Evolutionary conservation across 2,113 vertebrate species (phyloP).

Genomic region (Rostratula benghalensis): DNA sequence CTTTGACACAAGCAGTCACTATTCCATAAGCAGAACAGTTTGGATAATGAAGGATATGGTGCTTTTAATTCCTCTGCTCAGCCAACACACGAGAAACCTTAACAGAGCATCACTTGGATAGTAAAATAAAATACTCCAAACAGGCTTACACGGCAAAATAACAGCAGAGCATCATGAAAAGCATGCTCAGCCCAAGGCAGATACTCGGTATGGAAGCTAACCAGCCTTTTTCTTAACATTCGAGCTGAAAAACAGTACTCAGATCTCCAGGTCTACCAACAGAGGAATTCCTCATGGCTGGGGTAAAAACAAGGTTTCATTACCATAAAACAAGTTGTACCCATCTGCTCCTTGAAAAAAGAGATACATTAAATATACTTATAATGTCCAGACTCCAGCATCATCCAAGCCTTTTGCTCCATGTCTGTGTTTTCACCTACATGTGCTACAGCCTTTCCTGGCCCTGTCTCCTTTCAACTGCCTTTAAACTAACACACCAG

Average conservation of each 20-base stretch:
- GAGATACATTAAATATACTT: neutral
- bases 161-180: accelerated
- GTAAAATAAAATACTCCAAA: neutral
- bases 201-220: neutral
- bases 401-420: neutral
- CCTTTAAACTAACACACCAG: neutral
- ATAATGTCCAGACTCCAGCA: neutral
- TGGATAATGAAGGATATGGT: accelerated
- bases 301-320: neutral
- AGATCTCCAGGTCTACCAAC: neutral
- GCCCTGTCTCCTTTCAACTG: neutral
- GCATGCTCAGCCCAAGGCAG: neutral
- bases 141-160: neutral
- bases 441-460: neutral
- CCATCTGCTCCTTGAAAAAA: neutral
- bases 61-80: neutral
- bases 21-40: accelerated
- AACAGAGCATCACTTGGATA: accelerated
- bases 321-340: neutral
- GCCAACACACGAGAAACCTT: neutral
- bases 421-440: neutral
- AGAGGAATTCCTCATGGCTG: neutral
- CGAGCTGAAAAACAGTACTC: neutral
- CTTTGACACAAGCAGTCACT: neutral
- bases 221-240: neutral